Evolutionary conservation across 2,113 vertebrate species (phyloP).

Genomic region (Laticauda laticaudata): DNA sequence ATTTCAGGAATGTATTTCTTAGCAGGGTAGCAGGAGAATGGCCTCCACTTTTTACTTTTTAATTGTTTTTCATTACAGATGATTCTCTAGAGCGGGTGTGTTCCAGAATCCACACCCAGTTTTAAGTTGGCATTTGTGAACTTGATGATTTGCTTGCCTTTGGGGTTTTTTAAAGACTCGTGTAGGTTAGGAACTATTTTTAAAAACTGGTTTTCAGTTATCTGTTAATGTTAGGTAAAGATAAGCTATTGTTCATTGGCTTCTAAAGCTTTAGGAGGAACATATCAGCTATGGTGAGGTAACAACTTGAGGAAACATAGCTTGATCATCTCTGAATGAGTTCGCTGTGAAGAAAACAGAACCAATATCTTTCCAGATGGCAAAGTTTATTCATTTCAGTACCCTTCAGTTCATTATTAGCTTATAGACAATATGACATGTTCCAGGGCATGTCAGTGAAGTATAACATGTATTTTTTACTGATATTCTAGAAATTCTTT

Average conservation of each 20-base stretch:
- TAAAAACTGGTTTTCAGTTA: neutral
- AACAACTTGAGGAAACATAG: neutral
- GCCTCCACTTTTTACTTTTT: neutral
- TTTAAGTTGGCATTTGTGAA: neutral
- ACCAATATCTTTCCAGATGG: neutral
- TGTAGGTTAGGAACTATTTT: neutral
- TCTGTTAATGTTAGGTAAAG: neutral
- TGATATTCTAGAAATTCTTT: neutral
- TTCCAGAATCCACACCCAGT: neutral
- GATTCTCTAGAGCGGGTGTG: neutral
- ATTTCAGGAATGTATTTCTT: neutral
- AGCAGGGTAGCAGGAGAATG: neutral
- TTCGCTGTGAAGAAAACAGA: neutral
- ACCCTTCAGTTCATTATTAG: neutral
- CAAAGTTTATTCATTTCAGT: neutral
- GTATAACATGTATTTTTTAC: neutral
- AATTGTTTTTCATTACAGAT: neutral
- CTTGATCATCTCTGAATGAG: neutral
- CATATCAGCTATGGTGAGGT: neutral
- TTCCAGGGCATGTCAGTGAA: neutral
- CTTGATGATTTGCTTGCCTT: constrained; percentile 1
- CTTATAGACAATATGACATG: neutral
- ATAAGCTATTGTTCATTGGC: neutral
- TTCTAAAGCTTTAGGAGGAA: neutral
- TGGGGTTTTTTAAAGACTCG: neutral